Evolutionary conservation across 2,113 vertebrate genomes (phyloP).

Genomic region (Anguilla rostrata): DNA sequence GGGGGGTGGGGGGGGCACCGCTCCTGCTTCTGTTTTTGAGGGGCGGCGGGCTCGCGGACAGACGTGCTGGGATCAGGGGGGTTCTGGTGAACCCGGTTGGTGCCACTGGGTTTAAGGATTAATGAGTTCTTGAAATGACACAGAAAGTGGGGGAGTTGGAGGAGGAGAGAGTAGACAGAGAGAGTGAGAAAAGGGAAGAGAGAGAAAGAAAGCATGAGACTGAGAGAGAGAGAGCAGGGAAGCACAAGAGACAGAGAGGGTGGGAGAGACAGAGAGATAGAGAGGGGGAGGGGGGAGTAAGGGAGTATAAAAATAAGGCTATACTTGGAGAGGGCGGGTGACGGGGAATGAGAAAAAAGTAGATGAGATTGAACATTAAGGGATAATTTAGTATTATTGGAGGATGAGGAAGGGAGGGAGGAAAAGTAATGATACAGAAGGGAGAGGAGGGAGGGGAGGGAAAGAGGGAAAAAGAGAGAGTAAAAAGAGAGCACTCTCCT

Average conservation of each 20-base stretch:
- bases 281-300: not conserved
- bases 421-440: not conserved
- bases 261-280: constrained; percentile 3
- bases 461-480: not conserved
- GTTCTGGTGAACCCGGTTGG: not conserved
- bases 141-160: not conserved
- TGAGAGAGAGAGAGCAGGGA: not conserved
- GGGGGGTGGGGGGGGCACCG: not conserved
- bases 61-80: not conserved
- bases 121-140: not conserved
- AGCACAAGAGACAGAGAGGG: not conserved
- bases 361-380: not conserved
- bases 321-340: not conserved
- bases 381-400: not conserved
- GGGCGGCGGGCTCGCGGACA: not conserved
- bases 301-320: too few relatives aligned
- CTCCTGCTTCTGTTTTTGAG: not conserved
- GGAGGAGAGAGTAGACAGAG: not conserved
- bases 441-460: not conserved
- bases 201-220: too few relatives aligned
- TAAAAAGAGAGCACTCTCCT: not conserved
- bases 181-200: not conserved
- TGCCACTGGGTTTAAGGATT: not conserved
- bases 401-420: not conserved
- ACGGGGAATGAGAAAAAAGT: not conserved